These are phyloP conservation scores for Pomacea maculata DNA, from an alignment of 1,140 invertebrate genomes.

Conservation along the genomic window DNA sequence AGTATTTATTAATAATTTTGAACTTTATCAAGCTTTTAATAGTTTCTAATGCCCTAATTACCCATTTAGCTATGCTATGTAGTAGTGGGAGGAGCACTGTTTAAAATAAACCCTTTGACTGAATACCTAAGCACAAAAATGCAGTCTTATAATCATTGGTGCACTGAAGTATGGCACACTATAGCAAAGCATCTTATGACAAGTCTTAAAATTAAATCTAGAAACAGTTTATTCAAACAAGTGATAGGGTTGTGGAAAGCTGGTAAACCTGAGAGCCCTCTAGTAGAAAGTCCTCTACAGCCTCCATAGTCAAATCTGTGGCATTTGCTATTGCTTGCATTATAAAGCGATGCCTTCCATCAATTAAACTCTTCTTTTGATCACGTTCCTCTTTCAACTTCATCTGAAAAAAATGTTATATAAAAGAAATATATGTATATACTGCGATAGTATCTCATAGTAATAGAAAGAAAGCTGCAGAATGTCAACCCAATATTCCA, in stretches of 20 bases:
- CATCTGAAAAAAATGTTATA: not conserved
- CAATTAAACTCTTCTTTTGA: not conserved
- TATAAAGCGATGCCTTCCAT: slow-evolving; percentile 6
- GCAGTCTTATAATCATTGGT: not conserved
- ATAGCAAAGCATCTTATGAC: not conserved
- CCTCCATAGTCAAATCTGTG: not conserved
- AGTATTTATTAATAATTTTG: too few species aligned
- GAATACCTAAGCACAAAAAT: too few species aligned
- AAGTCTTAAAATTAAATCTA: not conserved
- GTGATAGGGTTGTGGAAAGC: not conserved
- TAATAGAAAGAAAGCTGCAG: too few species aligned
- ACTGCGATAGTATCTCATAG: too few species aligned
- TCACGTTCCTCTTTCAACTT: slow-evolving; percentile 8
- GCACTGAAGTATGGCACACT: not conserved
- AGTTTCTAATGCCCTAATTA: too few species aligned
- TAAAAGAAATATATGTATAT: too few species aligned
- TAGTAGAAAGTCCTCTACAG: slow-evolving; percentile 7
- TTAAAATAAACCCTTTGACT: not conserved
- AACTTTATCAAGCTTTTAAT: too few species aligned
- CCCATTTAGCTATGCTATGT: not conserved
- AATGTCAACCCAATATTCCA: too few species aligned
- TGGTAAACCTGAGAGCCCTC: slow-evolving; percentile 12
- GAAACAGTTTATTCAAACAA: not conserved
- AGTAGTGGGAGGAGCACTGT: not conserved
- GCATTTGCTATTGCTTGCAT: not conserved